Evolutionary conservation across 2,113 vertebrate genomes (phyloP).

Genomic region (Boleophthalmus pectinirostris): DNA sequence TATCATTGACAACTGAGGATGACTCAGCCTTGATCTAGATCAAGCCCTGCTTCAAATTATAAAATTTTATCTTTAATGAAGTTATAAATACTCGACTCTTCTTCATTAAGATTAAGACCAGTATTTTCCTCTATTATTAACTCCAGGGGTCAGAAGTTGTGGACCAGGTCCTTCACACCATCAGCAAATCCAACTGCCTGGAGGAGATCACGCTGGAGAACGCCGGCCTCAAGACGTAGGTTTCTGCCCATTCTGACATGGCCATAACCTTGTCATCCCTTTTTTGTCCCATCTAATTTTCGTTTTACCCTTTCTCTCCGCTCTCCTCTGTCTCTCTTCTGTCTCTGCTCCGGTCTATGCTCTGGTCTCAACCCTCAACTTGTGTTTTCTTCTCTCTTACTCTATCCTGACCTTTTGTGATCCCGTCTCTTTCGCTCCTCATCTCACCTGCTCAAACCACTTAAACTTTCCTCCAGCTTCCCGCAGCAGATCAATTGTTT

Average conservation of each 20-base stretch:
- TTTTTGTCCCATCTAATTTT: conserved; percentile 16
- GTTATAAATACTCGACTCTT: background rate
- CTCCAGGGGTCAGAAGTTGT: conserved; percentile 87
- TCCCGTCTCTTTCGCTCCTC: conserved; percentile 6
- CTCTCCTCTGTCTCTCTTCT: conserved; percentile 17
- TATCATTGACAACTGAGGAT: too few species aligned
- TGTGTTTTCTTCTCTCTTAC: conserved; percentile 13
- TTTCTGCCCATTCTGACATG: conserved; percentile 22
- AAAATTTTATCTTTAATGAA: background rate
- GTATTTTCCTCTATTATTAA: background rate
- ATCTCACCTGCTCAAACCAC: background rate
- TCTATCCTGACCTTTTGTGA: conserved; percentile 49
- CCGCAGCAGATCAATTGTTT: conserved; percentile 10
- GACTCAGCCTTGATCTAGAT: background rate
- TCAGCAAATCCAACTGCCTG: conserved; percentile 90
- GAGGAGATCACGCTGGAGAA: conserved; percentile 92
- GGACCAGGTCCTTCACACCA: conserved; percentile 88
- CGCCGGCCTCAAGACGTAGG: conserved; percentile 88
- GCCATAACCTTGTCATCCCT: conserved; percentile 3
- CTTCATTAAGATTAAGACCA: background rate
- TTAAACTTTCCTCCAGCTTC: conserved; percentile 17
- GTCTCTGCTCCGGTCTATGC: conserved; percentile 15
- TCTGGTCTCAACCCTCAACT: conserved; percentile 15
- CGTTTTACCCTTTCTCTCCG: background rate
- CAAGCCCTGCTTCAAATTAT: background rate